phyloP scores from a whole-genome alignment of 1,140 invertebrate genomes.

The Leptinotarsa lineolata region DNA sequence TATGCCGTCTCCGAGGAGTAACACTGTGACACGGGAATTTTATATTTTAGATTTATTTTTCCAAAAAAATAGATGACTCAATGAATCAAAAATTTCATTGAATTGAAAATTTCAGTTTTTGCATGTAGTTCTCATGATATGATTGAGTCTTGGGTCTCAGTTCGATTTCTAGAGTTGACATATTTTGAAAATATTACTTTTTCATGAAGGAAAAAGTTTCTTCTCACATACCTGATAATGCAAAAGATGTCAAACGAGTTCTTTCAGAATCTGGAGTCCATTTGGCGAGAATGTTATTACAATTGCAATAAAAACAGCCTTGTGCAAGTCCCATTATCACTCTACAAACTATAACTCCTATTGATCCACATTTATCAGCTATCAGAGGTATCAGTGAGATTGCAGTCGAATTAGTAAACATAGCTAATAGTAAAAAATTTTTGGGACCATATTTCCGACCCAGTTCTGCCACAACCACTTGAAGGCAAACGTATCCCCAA shows the following conservation, averaged over 20 bases:
- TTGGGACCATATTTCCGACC: constrained; percentile 68
- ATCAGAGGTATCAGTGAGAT: constrained; percentile 57
- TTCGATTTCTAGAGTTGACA: too few relatives aligned
- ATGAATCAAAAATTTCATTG: too few relatives aligned
- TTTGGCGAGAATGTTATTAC: constrained; percentile 78
- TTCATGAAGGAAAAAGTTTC: too few relatives aligned
- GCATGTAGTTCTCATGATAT: too few relatives aligned
- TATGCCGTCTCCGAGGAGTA: too few relatives aligned
- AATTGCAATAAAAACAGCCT: constrained; percentile 77
- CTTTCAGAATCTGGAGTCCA: constrained; percentile 71
- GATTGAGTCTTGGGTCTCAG: too few relatives aligned
- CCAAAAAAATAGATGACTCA: too few relatives aligned
- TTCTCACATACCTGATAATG: constrained; percentile 56
- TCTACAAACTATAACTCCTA: constrained; percentile 65
- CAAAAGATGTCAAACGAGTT: constrained; percentile 62
- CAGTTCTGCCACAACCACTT: constrained; percentile 70
- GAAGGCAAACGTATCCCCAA: constrained; percentile 62
- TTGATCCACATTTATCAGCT: constrained; percentile 60
- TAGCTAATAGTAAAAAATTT: constrained; percentile 63
- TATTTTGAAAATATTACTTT: too few relatives aligned
- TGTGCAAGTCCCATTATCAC: constrained; percentile 77
- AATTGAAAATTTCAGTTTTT: too few relatives aligned
- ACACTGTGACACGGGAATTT: too few relatives aligned
- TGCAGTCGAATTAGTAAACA: constrained; percentile 60
- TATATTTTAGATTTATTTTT: too few relatives aligned